Conservation (phyloP, 2,888 invertebrate genomes). For the Shargacucullia verbasci region DNA sequence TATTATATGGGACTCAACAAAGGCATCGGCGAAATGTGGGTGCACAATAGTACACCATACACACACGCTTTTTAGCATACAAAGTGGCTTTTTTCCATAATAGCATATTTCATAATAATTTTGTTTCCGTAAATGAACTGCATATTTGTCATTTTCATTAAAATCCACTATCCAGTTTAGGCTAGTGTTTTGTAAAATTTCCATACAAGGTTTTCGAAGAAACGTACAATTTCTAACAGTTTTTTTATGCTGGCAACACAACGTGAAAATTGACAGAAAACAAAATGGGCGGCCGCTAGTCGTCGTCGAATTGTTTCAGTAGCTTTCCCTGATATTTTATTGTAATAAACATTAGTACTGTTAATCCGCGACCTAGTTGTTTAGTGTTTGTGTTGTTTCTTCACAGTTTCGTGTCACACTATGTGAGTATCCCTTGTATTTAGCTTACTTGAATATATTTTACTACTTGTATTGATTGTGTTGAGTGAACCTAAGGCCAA, state of each 20-base stretch:
- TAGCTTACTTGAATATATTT: constrained; percentile 55
- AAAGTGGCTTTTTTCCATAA: neutral
- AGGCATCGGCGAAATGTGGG: no score
- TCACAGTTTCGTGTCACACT: constrained; percentile 65
- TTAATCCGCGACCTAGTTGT: constrained; percentile 51
- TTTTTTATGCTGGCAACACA: constrained; percentile 47
- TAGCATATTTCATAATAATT: neutral
- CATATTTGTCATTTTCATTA: neutral
- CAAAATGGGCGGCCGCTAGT: constrained; percentile 78
- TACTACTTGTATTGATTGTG: constrained; percentile 81
- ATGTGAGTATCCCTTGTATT: constrained; percentile 72
- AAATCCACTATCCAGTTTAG: neutral
- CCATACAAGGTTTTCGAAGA: constrained; percentile 31
- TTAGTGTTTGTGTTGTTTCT: constrained; percentile 68
- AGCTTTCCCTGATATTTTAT: constrained; percentile 68
- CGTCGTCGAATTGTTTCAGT: constrained; percentile 59
- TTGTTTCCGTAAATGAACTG: neutral
- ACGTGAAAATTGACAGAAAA: constrained; percentile 64
- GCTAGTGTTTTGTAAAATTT: no score
- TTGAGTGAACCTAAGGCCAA: constrained; percentile 78
- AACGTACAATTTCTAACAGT: constrained; percentile 13
- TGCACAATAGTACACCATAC: no score
- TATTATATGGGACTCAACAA: no score
- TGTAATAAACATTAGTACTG: constrained; percentile 59
- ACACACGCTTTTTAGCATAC: no score